A percentile compares a stretch with the other conserved stretches of the same genome.
phyloP scores from a whole-genome alignment of 2,797 vertebrate species.

The Gallinago stenura region DNA sequence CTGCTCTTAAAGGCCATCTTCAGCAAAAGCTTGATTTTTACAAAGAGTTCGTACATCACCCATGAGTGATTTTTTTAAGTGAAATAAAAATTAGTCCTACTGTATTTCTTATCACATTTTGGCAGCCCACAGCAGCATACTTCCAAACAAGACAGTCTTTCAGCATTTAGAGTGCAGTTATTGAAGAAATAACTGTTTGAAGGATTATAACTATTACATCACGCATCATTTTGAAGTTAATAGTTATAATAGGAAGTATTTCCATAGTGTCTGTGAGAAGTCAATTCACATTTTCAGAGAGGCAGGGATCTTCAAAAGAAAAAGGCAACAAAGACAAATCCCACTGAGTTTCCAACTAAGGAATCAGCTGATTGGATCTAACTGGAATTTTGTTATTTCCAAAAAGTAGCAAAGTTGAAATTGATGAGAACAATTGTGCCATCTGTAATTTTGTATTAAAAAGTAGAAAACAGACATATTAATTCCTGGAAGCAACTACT shows the following conservation, averaged over 20 bases:
- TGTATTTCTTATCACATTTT: not conserved
- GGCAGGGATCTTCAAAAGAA: not conserved
- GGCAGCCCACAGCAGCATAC: slow-evolving; percentile 38
- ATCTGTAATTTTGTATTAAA: not conserved
- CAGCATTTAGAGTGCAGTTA: not conserved
- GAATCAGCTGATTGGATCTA: not conserved
- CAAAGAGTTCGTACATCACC: not conserved
- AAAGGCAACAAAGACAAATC: not conserved
- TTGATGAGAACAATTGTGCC: not conserved
- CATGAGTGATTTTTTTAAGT: slow-evolving; percentile 8
- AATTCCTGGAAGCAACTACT: not conserved
- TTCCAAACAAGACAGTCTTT: slow-evolving; percentile 58
- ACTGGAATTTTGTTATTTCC: not conserved
- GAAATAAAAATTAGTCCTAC: not conserved
- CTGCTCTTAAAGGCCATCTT: slow-evolving; percentile 7
- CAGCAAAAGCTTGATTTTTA: slow-evolving; percentile 53
- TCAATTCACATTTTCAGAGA: not conserved
- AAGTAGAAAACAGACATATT: not conserved
- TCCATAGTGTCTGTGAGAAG: not conserved
- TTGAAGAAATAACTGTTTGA: not conserved
- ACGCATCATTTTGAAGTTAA: not conserved
- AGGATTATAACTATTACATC: not conserved
- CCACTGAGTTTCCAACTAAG: not conserved
- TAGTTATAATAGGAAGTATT: not conserved
- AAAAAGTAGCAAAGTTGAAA: not conserved